Base-by-base conservation (phyloP, 2,888 invertebrate species). In the Rhagonycha lutea region DNA sequence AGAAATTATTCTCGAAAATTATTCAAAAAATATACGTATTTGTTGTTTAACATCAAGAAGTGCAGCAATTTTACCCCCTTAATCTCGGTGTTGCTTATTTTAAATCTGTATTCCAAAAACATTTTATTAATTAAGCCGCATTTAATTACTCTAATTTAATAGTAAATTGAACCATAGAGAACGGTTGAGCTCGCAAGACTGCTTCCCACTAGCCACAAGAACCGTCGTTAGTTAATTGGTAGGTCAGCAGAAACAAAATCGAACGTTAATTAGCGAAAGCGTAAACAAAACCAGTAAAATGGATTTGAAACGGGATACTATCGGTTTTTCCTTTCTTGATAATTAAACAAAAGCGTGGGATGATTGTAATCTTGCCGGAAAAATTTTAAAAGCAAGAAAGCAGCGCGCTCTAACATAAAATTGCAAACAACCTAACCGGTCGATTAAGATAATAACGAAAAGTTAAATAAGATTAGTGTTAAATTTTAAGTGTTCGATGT, bases 201-300 rank as follows among this genome's bases (percentile, higher is more conserved):
- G 26, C 26, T 26, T 26, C 24, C 26, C 26, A 65, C 63, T 24
- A 23, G 24, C 68, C 28, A 73, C 73, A 73, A 14, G 11, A 70
- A 74, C 73, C 76, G 78, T 77, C 75, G 77, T 80, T 81, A 81
- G 78, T 80, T 81, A 81, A 81, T 81, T 81, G 79, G 78, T 78
- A 81, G 81, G 80, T 81, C 80, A 78, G 79, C 75, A 80, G 79
- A 79, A 80, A 80, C 79, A 77, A 79, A 81, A 81, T 81, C 80
- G 80, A 81, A 81, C 78, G 73, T 78, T 81, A 80, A 81, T 81
- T 81, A 81, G 78, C 74, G 69, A 73, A 77, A 74, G 76, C 77
- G 80, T 79, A 79, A 77, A 80, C 79, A 80, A 79, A 68, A 75
- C 68, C 72, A 70, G 24, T 62, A 18, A 71, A 75, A 75, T 72